Evolutionary conservation across 1,140 invertebrate species (phyloP), one percentile per base, ranked within the genome.

Genomic region (Zeugodacus cucurbitae): DNA sequence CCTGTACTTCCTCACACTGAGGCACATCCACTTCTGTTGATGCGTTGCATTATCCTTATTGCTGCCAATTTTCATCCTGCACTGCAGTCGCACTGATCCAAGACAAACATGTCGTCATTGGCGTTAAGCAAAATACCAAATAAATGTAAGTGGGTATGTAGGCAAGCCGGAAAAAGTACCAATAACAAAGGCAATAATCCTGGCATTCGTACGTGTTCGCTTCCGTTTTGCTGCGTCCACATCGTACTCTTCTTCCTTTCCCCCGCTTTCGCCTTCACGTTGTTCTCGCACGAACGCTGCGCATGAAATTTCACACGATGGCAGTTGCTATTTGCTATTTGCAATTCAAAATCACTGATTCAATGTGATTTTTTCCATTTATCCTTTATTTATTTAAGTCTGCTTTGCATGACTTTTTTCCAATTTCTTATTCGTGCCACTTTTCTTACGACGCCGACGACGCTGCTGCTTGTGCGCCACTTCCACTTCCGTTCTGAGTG

Each of bases 271-370:
- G 67, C 34, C 20, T 41, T 32, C 20, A 22, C 20, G 34, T 22
- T 8, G n/a, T 6, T 64, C 6, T 64, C 32, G 67, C 32, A 17
- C 34, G 29, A 67, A 29, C 14, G 11, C 29, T 41, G 37, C n/a
- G 41, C 41, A 29, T 17, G 8, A 82, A 26, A 10, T 26, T 82
- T 48, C 37, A 48, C 44, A 82, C 74, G 74, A n/a, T 82, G 37
- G 41, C 41, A 48, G 74, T 82, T 54, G 37, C 74, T 82, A 82
- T 82, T 82, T 48, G 74, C 74, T 82, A 82, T 82, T 82, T 82
- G 74, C 74, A 82, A 82, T 82, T 82, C 74, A 82, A 82, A 82
- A 82, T 82, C 41, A 48, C 74, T 48, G 74, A 82, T 82, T 82
- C 74, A 54, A 34, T 82, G 41, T 82, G 74, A 48, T 82, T 82